Conservation (phyloP, 2,888 invertebrate species). For the Nemoura dubitans region DNA sequence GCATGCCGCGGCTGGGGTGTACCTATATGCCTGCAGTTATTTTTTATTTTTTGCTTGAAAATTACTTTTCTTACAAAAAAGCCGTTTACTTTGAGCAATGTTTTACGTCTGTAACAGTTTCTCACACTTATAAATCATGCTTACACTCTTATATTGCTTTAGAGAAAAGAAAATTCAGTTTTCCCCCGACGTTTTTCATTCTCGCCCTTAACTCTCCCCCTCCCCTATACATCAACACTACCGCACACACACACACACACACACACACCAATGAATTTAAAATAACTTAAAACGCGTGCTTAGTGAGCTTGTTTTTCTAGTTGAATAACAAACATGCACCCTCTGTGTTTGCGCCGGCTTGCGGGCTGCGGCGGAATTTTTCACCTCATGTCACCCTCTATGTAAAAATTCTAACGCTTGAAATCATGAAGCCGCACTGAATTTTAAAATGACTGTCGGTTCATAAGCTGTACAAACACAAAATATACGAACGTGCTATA, state of each 20-base stretch:
- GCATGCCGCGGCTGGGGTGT: background rate
- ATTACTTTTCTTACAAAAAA: background rate
- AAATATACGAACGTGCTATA: background rate
- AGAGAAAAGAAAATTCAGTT: background rate
- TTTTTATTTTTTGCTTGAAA: background rate
- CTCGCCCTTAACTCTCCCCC: background rate
- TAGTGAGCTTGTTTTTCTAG: slow-evolving; percentile 7
- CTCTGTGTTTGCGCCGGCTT: background rate
- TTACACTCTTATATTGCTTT: background rate
- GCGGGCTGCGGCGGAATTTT: background rate
- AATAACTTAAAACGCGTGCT: slow-evolving; percentile 4
- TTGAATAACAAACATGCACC: slow-evolving; percentile 7
- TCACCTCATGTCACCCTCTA: background rate
- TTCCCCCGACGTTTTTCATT: background rate
- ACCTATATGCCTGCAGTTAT: background rate
- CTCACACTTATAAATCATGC: background rate
- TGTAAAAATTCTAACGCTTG: background rate
- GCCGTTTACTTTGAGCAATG: background rate
- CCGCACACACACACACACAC: background rate
- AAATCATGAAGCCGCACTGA: background rate
- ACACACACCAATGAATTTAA: slow-evolving; percentile 7
- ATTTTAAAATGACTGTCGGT: background rate
- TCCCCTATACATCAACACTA: background rate
- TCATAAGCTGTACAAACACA: background rate
- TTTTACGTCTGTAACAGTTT: background rate